phyloP scores from a whole-genome alignment of 2,888 invertebrate species.

The Pyrocoelia pectoralis region DNA sequence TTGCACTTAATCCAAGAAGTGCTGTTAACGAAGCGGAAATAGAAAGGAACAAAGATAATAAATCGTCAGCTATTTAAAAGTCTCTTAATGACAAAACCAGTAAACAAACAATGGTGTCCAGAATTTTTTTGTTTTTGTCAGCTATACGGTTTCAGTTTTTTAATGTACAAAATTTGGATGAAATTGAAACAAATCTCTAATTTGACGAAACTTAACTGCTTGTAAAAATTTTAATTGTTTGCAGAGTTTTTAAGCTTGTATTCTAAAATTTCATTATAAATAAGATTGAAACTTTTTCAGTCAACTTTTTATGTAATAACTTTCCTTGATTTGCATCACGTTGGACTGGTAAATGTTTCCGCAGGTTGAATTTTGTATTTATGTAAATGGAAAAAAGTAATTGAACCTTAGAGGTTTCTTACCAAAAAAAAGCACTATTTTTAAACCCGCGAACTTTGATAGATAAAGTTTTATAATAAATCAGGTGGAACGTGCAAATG shows the following conservation, averaged over 20 bases:
- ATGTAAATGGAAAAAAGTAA: conserved; percentile 1
- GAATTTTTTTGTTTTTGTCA: neutral
- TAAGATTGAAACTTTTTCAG: neutral
- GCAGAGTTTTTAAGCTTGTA: conserved; percentile 1
- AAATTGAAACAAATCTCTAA: neutral
- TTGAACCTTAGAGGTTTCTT: neutral
- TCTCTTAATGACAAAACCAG: conserved; percentile 1
- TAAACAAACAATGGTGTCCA: neutral
- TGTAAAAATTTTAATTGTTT: conserved; percentile 1
- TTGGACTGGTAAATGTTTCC: neutral
- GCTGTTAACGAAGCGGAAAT: neutral
- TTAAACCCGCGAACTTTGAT: conserved; percentile 1
- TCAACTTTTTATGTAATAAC: conserved; percentile 1
- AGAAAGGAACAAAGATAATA: conserved; percentile 1
- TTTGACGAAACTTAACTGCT: neutral
- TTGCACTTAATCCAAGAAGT: neutral
- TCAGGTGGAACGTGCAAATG: neutral
- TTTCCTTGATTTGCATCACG: neutral
- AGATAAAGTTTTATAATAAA: conserved; percentile 1
- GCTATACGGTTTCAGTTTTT: neutral
- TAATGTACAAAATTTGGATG: neutral
- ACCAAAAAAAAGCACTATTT: neutral
- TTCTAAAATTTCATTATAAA: neutral
- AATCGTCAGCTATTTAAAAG: neutral
- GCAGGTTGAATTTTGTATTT: conserved; percentile 1